phyloP scores from a whole-genome alignment of 2,797 vertebrate genomes.

The Pyrocephalus nanus region DNA sequence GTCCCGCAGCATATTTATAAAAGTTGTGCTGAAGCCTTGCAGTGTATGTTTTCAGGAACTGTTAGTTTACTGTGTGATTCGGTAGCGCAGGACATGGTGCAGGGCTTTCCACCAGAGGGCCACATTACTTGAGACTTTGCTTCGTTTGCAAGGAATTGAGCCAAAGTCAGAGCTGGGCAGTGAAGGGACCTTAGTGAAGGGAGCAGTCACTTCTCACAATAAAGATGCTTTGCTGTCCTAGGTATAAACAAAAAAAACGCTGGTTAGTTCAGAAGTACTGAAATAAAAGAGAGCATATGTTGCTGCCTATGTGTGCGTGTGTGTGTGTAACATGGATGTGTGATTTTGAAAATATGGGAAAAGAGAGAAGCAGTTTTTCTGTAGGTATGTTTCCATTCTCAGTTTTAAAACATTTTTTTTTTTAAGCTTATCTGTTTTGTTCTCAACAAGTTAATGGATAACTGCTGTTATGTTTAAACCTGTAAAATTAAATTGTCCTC shows the following conservation, averaged over 20 bases:
- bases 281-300: not conserved
- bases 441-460: not conserved
- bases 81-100: slow-evolving; percentile 76
- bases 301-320: not conserved
- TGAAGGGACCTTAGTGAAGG: slow-evolving; percentile 71
- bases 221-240: slow-evolving; percentile 41
- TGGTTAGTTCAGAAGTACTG: not conserved
- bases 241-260: slow-evolving; percentile 62
- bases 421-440: not conserved
- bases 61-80: slow-evolving; percentile 58
- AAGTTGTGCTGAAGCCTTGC: slow-evolving; percentile 61
- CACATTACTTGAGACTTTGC: slow-evolving; percentile 87
- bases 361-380: not conserved
- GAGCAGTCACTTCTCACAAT: slow-evolving; percentile 69
- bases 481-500: not conserved
- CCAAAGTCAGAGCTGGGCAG: slow-evolving; percentile 74
- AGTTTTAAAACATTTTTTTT: slow-evolving; percentile 16
- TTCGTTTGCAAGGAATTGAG: slow-evolving; percentile 70
- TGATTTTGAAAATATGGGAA: not conserved
- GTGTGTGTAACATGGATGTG: not conserved
- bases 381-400: not conserved
- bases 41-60: slow-evolving; percentile 65
- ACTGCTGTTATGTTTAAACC: slow-evolving; percentile 6
- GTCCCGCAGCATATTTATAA: slow-evolving; percentile 35
- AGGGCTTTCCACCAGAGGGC: slow-evolving; percentile 94